phyloP scores from a whole-genome alignment of 1,140 invertebrate species.

The Helicorthomorpha holstii region DNA sequence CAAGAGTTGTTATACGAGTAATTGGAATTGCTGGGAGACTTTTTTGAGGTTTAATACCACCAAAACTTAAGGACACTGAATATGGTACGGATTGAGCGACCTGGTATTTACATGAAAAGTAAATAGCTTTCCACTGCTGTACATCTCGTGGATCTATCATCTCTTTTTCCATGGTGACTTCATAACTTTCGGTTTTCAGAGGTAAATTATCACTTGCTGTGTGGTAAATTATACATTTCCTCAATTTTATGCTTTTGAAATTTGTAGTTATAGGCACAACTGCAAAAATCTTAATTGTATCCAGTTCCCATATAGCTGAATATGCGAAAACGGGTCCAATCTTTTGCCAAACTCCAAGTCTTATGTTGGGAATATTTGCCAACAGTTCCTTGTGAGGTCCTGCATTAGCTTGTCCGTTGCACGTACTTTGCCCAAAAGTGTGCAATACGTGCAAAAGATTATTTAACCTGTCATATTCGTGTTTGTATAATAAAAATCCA shows the following conservation, averaged over 20 bases:
- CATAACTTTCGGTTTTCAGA: too few relatives aligned
- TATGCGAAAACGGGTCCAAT: background rate
- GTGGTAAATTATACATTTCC: background rate
- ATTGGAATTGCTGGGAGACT: too few relatives aligned
- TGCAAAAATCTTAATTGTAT: background rate
- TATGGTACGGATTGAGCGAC: too few relatives aligned
- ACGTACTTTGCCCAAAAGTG: constrained; percentile 41
- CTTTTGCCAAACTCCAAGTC: background rate
- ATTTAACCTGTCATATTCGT: constrained; percentile 52
- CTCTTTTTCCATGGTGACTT: too few relatives aligned
- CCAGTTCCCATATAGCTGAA: background rate
- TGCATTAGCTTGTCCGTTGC: background rate
- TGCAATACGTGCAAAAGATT: constrained; percentile 58
- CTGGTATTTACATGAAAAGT: too few relatives aligned
- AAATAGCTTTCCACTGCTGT: too few relatives aligned
- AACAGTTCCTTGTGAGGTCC: background rate
- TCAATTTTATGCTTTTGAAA: background rate
- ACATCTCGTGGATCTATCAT: too few relatives aligned
- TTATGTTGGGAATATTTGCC: background rate
- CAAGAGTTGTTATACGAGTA: too few relatives aligned
- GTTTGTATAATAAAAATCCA: constrained; percentile 49
- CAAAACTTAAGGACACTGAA: too few relatives aligned
- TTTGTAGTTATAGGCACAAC: background rate
- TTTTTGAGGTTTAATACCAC: too few relatives aligned
- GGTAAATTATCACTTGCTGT: too few relatives aligned